phyloP scores from a whole-genome alignment of 2,888 invertebrate genomes.

The Erebia aethiops region DNA sequence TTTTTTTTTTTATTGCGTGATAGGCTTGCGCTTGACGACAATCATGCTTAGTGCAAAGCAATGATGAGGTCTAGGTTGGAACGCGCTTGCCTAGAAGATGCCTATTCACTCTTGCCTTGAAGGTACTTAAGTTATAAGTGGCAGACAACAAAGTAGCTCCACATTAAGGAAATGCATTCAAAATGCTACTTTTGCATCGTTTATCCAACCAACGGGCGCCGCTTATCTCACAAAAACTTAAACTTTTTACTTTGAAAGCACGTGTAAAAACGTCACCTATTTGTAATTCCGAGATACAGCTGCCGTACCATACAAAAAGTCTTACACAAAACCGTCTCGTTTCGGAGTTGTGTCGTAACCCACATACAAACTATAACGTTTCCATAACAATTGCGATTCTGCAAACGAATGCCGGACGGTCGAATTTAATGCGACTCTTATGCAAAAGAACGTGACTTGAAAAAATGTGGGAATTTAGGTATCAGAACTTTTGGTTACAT shows the following conservation, averaged over 20 bases:
- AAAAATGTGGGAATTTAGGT: conserved; percentile 15
- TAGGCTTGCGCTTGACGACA: too few species aligned
- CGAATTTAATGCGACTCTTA: conserved; percentile 27
- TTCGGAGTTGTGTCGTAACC: conserved; percentile 14
- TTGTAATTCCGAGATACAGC: conserved; percentile 16
- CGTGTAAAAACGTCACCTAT: conserved; percentile 12
- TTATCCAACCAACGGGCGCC: background rate
- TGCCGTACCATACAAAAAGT: conserved; percentile 15
- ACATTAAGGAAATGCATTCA: background rate
- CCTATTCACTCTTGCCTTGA: too few species aligned
- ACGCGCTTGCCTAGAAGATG: too few species aligned
- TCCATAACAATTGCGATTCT: conserved; percentile 19
- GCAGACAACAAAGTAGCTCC: background rate
- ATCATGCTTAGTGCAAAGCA: too few species aligned
- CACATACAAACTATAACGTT: conserved; percentile 23
- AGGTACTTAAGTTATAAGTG: too few species aligned
- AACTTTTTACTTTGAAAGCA: background rate
- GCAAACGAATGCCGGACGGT: conserved; percentile 20
- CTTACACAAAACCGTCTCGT: conserved; percentile 10
- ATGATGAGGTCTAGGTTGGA: too few species aligned
- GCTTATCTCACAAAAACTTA: background rate
- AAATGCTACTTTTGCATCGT: too few species aligned
- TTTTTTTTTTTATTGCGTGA: too few species aligned
- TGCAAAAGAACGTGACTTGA: conserved; percentile 29
- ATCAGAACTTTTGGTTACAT: conserved; percentile 1